Conservation (phyloP, 2,113 vertebrate genomes). For the Brachyhypopomus gauderio region DNA sequence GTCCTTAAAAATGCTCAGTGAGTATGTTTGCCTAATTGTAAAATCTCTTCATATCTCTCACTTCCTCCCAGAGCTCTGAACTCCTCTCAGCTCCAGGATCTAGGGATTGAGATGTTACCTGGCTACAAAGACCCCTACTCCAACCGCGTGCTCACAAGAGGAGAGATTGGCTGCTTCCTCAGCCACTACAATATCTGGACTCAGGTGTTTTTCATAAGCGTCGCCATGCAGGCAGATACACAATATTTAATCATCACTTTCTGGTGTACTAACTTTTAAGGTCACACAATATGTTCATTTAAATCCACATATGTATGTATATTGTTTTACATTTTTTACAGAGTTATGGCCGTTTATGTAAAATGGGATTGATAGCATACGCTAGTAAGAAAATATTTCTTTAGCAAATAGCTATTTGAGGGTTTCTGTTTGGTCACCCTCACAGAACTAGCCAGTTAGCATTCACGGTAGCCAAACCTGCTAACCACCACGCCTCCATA, state of each 20-base stretch:
- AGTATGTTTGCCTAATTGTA: neutral
- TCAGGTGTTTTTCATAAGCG: constrained; percentile 74
- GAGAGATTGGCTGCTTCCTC: constrained; percentile 97
- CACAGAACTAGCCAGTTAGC: no score
- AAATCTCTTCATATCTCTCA: neutral
- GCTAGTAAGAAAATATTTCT: no score
- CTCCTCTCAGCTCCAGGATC: constrained; percentile 85
- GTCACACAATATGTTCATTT: no score
- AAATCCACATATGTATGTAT: no score
- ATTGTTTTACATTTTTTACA: no score
- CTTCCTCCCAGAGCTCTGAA: constrained; percentile 82
- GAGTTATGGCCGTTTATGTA: no score
- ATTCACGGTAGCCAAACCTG: no score
- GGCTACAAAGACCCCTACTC: constrained; percentile 92
- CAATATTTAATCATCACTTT: neutral
- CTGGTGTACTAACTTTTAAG: neutral
- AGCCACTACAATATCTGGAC: constrained; percentile 94
- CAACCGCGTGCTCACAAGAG: constrained; percentile 88
- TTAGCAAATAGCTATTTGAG: no score
- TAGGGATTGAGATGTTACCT: constrained; percentile 92
- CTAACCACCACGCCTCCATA: no score
- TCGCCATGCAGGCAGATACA: neutral
- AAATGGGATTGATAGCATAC: no score
- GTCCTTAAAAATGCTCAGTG: no score
- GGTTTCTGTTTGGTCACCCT: no score